phyloP scores from a whole-genome alignment of 2,888 invertebrate species.

The Colletes collaris region DNA sequence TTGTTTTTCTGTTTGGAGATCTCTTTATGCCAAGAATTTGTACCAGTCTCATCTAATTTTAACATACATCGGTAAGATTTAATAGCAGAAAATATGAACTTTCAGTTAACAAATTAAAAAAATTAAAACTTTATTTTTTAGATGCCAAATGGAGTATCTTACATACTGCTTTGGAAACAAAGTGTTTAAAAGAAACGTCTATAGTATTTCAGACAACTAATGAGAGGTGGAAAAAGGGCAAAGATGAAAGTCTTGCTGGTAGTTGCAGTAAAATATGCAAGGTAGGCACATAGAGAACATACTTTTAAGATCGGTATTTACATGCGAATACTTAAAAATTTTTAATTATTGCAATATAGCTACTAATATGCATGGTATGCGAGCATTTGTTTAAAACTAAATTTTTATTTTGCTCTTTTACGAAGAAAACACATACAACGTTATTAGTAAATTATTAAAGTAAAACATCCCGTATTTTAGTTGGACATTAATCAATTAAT shows the following conservation, averaged over 20 bases:
- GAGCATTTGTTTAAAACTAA: too few relatives aligned
- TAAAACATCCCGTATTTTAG: too few relatives aligned
- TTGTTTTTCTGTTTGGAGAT: constrained; percentile 88
- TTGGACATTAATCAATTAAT: too few relatives aligned
- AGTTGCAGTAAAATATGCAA: constrained; percentile 68
- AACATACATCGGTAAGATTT: constrained; percentile 81
- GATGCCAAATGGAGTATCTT: constrained; percentile 81
- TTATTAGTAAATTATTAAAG: too few relatives aligned
- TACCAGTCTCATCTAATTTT: constrained; percentile 88
- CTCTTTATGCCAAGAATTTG: constrained; percentile 87
- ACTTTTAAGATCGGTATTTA: too few relatives aligned
- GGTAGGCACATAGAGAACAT: constrained; percentile 60
- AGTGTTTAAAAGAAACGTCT: constrained; percentile 83
- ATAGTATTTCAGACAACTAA: constrained; percentile 83
- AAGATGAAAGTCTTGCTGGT: constrained; percentile 73
- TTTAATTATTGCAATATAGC: too few relatives aligned
- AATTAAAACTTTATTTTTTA: constrained; percentile 32
- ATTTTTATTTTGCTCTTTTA: too few relatives aligned
- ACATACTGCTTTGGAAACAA: constrained; percentile 79
- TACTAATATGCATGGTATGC: too few relatives aligned
- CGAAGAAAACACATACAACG: too few relatives aligned
- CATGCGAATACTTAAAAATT: too few relatives aligned
- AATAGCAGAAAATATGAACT: neutral
- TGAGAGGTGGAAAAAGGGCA: constrained; percentile 82
- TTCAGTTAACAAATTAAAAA: neutral